These are phyloP conservation scores for Epinotia demarniana DNA, from an alignment of 2,888 invertebrate species.

Conservation along the genomic window DNA sequence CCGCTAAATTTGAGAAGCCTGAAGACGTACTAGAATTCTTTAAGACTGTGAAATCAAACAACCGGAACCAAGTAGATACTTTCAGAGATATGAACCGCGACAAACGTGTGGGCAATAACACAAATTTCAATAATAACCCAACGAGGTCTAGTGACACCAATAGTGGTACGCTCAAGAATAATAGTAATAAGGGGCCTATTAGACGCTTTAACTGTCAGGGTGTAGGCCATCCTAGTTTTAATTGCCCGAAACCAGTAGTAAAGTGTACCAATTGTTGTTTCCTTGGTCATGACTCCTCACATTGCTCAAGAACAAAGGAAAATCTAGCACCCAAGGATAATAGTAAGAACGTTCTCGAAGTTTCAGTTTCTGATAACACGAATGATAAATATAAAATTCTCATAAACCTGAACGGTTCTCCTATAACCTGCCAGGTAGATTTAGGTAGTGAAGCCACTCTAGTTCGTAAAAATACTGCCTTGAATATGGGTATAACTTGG, in stretches of 20 bases:
- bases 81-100: background rate
- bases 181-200: background rate
- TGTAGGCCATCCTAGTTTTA: conserved; percentile 11
- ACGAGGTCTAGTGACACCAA: background rate
- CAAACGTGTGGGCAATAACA: background rate
- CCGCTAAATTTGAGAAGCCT: too few species aligned
- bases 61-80: too few species aligned
- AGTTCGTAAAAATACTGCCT: background rate
- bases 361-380: background rate
- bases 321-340: background rate
- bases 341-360: conserved; percentile 10
- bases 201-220: conserved; percentile 4
- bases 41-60: too few species aligned
- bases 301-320: conserved; percentile 4
- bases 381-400: background rate
- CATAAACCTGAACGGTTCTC: background rate
- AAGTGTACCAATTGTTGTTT: conserved; percentile 12
- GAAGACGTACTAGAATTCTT: too few species aligned
- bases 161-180: background rate
- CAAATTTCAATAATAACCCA: background rate
- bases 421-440: background rate
- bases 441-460: conserved; percentile 2
- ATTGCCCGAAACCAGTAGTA: conserved; percentile 1
- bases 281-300: background rate
- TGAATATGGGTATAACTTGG: background rate